These are phyloP conservation scores for Potamarius usumacintae DNA, from an alignment of 2,113 vertebrate species.

Conservation along the genomic window DNA sequence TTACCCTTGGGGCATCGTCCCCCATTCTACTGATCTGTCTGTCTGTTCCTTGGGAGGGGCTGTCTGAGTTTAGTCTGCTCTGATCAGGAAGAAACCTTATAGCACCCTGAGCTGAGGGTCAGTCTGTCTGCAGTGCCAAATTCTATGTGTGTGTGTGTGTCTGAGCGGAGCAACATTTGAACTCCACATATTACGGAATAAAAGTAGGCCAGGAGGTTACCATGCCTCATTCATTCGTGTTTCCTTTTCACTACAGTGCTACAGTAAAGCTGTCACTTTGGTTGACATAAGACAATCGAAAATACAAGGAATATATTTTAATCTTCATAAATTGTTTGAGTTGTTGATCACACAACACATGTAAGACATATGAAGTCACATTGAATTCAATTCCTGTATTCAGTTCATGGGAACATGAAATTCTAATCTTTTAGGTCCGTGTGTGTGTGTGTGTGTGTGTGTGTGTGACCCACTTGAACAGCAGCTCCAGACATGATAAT, in stretches of 20 bases:
- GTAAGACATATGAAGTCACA: neutral
- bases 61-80: slow-evolving; percentile 22
- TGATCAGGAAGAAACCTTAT: slow-evolving; percentile 27
- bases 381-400: neutral
- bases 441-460: neutral
- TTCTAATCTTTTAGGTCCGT: neutral
- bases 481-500: slow-evolving; percentile 63
- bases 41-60: slow-evolving; percentile 27
- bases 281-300: neutral
- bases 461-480: slow-evolving; percentile 24
- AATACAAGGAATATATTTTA: neutral
- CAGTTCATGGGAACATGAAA: neutral
- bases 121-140: slow-evolving; percentile 25
- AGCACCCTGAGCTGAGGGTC: slow-evolving; percentile 7
- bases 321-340: neutral
- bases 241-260: slow-evolving; percentile 23
- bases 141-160: neutral
- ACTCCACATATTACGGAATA: neutral
- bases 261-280: neutral
- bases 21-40: slow-evolving; percentile 10
- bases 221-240: neutral
- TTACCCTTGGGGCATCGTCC: neutral
- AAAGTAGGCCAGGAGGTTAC: slow-evolving; percentile 26
- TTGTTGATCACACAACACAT: neutral
- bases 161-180: neutral